Conservation (phyloP, 1,140 invertebrate genomes). For the Magallana ariakensis region DNA sequence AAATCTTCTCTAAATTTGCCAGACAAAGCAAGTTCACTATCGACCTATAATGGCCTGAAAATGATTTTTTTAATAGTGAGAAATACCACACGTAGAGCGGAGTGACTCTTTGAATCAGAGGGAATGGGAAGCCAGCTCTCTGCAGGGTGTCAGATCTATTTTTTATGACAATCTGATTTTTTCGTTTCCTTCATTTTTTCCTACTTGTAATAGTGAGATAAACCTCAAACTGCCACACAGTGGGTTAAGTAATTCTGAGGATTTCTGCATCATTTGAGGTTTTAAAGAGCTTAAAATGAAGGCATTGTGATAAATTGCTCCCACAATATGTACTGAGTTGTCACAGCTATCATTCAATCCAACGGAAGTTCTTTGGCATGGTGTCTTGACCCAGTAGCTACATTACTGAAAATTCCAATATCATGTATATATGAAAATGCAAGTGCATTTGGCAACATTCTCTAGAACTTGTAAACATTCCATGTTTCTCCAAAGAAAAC, state of each 20-base stretch:
- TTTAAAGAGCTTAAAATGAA: neutral
- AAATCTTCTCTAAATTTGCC: neutral
- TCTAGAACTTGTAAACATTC: slow-evolving; percentile 3
- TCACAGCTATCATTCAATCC: neutral
- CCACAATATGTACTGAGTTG: neutral
- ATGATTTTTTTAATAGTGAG: slow-evolving; percentile 8
- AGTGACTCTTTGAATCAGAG: neutral
- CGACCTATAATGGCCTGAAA: slow-evolving; percentile 13
- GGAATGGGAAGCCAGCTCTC: neutral
- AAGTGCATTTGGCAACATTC: slow-evolving; percentile 15
- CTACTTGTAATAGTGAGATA: neutral
- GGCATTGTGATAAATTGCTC: neutral
- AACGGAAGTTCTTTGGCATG: neutral
- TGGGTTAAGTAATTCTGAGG: neutral
- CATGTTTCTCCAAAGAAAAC: neutral
- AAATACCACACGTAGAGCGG: slow-evolving; percentile 2
- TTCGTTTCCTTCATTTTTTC: neutral
- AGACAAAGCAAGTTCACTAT: slow-evolving; percentile 18
- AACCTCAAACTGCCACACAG: neutral
- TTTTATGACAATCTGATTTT: neutral
- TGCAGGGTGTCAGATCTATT: neutral
- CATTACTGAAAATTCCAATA: neutral
- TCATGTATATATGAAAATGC: neutral
- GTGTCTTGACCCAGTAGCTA: neutral
- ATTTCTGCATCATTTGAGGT: neutral